These are phyloP conservation scores for Serinus canaria DNA, from an alignment of 2,113 vertebrate genomes.

Conservation along the genomic window DNA sequence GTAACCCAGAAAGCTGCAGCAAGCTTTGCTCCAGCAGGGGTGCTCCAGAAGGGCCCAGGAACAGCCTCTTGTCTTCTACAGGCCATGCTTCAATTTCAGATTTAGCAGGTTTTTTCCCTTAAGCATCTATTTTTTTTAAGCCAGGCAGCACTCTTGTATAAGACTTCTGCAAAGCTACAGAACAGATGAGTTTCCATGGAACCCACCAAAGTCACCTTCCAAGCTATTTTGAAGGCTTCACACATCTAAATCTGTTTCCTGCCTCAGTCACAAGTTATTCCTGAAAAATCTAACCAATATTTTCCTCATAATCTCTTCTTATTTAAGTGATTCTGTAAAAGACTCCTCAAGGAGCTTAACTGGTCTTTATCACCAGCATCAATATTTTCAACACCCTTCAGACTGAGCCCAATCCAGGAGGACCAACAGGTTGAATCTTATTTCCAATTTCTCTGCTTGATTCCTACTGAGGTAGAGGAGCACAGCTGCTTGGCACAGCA, in stretches of 20 bases:
- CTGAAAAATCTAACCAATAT: background rate
- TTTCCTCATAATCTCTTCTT: background rate
- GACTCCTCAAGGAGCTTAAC: background rate
- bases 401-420: background rate
- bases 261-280: background rate
- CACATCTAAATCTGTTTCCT: constrained; percentile 12
- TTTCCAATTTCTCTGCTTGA: background rate
- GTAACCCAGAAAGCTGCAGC: background rate
- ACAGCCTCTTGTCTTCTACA: background rate
- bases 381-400: background rate
- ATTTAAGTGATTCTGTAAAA: background rate
- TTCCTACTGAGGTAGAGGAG: background rate
- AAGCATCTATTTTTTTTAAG: background rate
- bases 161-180: background rate
- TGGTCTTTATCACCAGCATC: background rate
- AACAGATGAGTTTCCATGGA: constrained; percentile 45
- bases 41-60: background rate
- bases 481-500: background rate
- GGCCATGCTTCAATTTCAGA: background rate
- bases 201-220: constrained; percentile 14
- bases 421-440: background rate
- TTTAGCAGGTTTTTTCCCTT: background rate
- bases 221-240: background rate
- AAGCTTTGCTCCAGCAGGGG: background rate
- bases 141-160: background rate